Conservation (phyloP, 2,113 vertebrate genomes). For the Gobiocypris rarus region DNA sequence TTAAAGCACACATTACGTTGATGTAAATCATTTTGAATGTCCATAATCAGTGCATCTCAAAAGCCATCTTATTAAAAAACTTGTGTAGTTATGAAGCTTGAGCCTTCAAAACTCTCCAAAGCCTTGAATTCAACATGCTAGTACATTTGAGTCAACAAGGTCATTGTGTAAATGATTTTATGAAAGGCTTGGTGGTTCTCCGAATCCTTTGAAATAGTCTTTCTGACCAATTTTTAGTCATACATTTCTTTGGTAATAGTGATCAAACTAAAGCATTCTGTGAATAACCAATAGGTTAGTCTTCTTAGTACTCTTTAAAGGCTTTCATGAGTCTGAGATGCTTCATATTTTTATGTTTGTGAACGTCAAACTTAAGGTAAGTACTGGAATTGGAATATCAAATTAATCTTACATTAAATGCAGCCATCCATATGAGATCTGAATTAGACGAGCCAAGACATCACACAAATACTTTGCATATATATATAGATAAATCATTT, state of each 20-base stretch:
- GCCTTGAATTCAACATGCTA: neutral
- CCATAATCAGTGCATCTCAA: neutral
- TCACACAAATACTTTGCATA: neutral
- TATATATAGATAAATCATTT: neutral
- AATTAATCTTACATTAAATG: neutral
- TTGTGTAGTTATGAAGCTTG: neutral
- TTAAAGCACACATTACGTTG: neutral
- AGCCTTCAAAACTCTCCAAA: neutral
- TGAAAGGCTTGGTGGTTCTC: neutral
- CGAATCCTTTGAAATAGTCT: constrained; percentile 7
- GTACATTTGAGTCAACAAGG: neutral
- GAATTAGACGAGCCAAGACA: neutral
- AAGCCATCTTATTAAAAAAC: neutral
- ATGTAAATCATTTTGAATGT: constrained; percentile 2
- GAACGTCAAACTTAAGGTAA: neutral
- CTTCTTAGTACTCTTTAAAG: neutral
- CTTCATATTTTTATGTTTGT: neutral
- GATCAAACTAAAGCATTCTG: neutral
- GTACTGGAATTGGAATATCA: neutral
- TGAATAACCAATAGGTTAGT: neutral
- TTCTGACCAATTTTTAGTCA: neutral
- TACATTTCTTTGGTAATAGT: neutral
- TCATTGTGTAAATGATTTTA: neutral
- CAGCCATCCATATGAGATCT: neutral
- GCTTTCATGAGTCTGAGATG: neutral